These are phyloP conservation scores for Sturnus vulgaris DNA, from an alignment of 2,113 vertebrate genomes.

Conservation along the genomic window DNA sequence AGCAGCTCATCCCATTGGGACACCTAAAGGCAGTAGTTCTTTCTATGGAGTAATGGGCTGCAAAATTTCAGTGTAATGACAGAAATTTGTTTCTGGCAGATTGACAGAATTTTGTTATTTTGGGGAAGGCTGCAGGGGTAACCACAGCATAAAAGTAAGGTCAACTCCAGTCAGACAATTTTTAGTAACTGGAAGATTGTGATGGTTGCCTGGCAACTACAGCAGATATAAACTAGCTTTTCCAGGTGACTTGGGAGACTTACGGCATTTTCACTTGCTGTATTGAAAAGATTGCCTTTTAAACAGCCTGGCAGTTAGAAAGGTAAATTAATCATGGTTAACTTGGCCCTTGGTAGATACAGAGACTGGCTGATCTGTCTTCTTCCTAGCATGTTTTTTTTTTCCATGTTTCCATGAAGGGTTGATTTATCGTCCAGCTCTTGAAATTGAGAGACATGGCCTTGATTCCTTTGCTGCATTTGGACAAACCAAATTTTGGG, in stretches of 20 bases:
- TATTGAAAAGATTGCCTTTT: not conserved
- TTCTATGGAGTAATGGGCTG: constrained; percentile 55
- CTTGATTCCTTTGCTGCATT: not conserved
- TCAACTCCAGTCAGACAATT: constrained; percentile 52
- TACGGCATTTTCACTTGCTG: not conserved
- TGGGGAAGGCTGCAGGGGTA: constrained; percentile 47
- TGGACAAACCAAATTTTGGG: not conserved
- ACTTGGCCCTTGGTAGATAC: not conserved
- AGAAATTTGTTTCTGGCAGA: constrained; percentile 61
- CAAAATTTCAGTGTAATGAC: constrained; percentile 58
- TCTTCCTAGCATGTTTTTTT: not conserved
- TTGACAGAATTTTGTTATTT: constrained; percentile 23
- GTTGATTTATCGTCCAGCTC: not conserved
- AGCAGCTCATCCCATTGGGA: constrained; percentile 5
- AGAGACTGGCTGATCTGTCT: not conserved
- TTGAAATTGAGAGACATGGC: not conserved
- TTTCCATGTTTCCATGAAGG: not conserved
- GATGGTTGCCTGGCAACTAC: constrained; percentile 48
- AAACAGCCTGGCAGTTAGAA: not conserved
- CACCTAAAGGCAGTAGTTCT: constrained; percentile 26
- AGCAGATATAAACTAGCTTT: constrained; percentile 1
- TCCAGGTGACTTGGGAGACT: constrained; percentile 16
- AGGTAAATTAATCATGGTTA: not conserved
- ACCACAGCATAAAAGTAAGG: constrained; percentile 44
- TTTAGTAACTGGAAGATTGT: constrained; percentile 54